phyloP scores from a whole-genome alignment of 2,888 invertebrate genomes.

The Morinoia aosen region DNA sequence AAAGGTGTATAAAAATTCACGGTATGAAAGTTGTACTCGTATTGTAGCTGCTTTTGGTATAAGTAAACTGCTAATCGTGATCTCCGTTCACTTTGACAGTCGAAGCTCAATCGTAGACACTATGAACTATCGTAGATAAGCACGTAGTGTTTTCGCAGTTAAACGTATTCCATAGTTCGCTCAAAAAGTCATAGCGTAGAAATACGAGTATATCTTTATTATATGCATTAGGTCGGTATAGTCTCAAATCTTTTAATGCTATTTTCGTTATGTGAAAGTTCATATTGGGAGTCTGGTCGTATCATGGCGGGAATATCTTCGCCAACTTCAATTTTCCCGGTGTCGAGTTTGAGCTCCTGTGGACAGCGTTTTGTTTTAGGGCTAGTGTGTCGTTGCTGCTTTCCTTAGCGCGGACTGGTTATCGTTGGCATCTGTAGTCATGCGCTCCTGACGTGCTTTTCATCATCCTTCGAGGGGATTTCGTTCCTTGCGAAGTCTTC shows the following conservation, averaged over 20 bases:
- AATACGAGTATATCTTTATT: not conserved
- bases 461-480: not conserved
- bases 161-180: not conserved
- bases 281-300: not conserved
- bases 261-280: not conserved
- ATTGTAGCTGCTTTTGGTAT: not conserved
- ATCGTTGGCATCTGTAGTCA: too few relatives aligned
- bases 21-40: not conserved
- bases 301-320: not conserved
- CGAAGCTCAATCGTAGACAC: not conserved
- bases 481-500: not conserved
- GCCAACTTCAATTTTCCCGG: not conserved
- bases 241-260: not conserved
- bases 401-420: not conserved
- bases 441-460: not conserved
- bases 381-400: not conserved
- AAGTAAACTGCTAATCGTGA: not conserved
- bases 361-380: not conserved
- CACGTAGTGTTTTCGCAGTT: not conserved
- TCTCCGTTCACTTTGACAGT: not conserved
- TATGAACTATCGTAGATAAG: not conserved
- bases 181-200: not conserved
- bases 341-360: not conserved
- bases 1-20: not conserved
- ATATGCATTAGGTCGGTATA: not conserved